Evolutionary conservation across 2,888 invertebrate genomes (phyloP), one percentile per base, ranked within the genome.

Genomic region (Dexiosoma caninum): DNA sequence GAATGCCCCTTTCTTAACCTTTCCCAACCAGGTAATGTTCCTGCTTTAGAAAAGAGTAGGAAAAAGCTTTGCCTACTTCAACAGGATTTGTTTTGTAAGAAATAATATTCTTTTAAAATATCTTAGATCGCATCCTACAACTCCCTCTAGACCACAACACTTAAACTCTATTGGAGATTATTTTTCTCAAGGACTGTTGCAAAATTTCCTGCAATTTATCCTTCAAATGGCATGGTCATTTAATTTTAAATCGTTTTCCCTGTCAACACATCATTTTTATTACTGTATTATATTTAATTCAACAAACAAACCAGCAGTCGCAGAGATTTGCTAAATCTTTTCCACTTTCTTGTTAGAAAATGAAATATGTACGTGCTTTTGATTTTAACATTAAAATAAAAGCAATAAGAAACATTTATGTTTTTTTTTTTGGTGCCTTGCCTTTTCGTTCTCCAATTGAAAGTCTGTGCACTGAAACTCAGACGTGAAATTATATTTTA

Each of bases 181-280:
- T 40, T 27, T 59, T n/a, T 2, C 6, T 32, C 10, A 16, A n/a
- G n/a, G n/a, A n/a, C n/a, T n/a, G n/a, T n/a, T n/a, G n/a, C n/a
- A 27, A 51, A 30, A 14, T 51, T 35, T 74, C 3, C 19, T 37
- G 37, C 40, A 62, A 79, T 53, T 42, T 75, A 19, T 51, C 69
- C 40, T 42, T 55, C 60, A 62, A 46, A 49, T 64, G 57, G 62
- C 55, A 55, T 69, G 69, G 69, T 64, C 74, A 64, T 49, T 40
- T 70, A 59, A n/a, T 27, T 62, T 70, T n/a, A 35, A 30, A 59
- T 59, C 46, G 21, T 71, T 64, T 37, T 10, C 23, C 16, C 5
- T 53, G 32, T 53, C 37, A 55, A 44, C 6, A n/a, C 8, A 23
- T 42, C 12, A 49, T 46, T 27, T 27, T 14, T 16, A 16, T 19